Evolutionary conservation across 2,797 vertebrate species (phyloP), one percentile per base, ranked within the genome.

Genomic region (Acanthurus tractus): DNA sequence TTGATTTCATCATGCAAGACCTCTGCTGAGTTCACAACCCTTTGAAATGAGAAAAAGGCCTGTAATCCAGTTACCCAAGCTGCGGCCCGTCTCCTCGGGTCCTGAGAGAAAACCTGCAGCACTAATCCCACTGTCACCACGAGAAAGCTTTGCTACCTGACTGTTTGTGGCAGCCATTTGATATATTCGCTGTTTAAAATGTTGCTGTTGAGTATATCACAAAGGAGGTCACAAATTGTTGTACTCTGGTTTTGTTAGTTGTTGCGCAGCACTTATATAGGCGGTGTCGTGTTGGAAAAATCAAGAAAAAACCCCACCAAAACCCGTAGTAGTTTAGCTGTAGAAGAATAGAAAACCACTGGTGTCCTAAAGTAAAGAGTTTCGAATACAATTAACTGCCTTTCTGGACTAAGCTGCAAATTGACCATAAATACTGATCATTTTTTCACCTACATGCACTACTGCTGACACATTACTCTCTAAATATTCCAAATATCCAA

Each of bases 1-100:
- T 97, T 96, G 96, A 98, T 99, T 98, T 95, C 96, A 97, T 98
- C 97, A 98, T 93, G 95, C 95, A 94, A 95, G 96, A 96, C 95
- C 94, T 96, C 96, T 96, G 95, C 96, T 96, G 96, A 96, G 96
- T 97, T 97, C 96, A 97, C 95, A 96, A 95, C 95, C 96, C 96
- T 96, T 98, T 97, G 96, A 97, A 98, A 97, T 92, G 92, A 96
- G 95, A 95, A 97, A 93, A 96, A 95, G 95, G 96, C 96, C 96
- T 96, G 95, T 97, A 97, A 97, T 97, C 96, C 96, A 96, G 94
- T 97, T 96, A 96, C 90, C 94, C 91, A 91, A 95, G 94, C 95
- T 94, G 94, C 92, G 89, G 94, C 71, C 89, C 88, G 87, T 89
- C 90, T 95, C 93, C 93, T 85, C 69, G 86, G 90, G 91, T 94